Evolutionary conservation across 2,888 invertebrate genomes (phyloP), one percentile per base, ranked within the genome.

Genomic region (Phlogophora meticulosa): DNA sequence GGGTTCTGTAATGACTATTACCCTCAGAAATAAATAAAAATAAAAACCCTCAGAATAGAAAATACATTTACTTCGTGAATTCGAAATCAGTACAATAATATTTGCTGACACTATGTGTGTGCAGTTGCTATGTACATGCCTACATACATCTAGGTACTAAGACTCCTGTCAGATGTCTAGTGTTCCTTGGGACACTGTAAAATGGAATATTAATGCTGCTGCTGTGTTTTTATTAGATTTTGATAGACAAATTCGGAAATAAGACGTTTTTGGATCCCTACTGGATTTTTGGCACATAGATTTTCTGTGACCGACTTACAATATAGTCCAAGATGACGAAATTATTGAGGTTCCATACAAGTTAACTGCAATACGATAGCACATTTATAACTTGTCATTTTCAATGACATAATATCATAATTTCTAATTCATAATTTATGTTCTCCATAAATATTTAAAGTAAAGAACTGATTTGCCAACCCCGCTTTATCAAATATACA

Each of bases 11-110:
- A 43, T 22, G 15, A 45, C 38, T 32, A 32, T 24, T n/a, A n/a
- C n/a, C n/a, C 5, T 46, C 9, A n/a, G n/a, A n/a, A n/a, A n/a
- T n/a, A n/a, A n/a, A n/a, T 15, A 28, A 60, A 49, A 32, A 72
- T 15, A 51, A 68, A 61, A 73, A 63, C 36, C 46, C 40, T 52
- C 20, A 52, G 17, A 63, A 48, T 63, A 69, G 40, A 69, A 63
- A 69, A 73, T 45, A 32, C 36, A 40, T 66, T 71, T 71, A 66
- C 66, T 71, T 71, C n/a, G 34, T 73, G 52, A 69, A 48, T 42
- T 52, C 51, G 9, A 51, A 46, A 63, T 62, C 38, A 49, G 72
- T 72, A 73, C 34, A 52, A 36, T 72, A 72, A 53, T 52, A 48
- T 64, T 73, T 2, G 46, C 40, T 52, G 51, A 46, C 40, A 72